Evolutionary conservation across 2,113 vertebrate genomes (phyloP).

Genomic region (Phalacrocorax carbo): DNA sequence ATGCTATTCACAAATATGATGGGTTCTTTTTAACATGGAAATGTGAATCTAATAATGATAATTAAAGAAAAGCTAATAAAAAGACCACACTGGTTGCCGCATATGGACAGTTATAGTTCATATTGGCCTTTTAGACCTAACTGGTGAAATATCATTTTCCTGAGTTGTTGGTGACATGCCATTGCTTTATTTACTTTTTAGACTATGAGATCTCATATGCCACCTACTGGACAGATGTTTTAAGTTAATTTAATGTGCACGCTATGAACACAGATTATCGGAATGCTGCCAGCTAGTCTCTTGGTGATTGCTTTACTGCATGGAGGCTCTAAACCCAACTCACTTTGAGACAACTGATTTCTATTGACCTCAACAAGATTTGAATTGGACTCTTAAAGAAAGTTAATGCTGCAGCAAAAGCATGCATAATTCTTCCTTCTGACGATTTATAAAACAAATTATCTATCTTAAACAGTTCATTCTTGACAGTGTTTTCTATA

Average conservation of each 20-base stretch:
- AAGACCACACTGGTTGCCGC: neutral
- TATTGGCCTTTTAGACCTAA: neutral
- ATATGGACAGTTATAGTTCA: neutral
- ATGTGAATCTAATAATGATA: neutral
- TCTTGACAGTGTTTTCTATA: neutral
- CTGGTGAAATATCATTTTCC: neutral
- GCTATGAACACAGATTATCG: neutral
- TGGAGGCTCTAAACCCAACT: neutral
- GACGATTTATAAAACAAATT: neutral
- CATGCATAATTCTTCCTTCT: neutral
- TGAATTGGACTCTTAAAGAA: neutral
- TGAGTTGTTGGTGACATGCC: neutral
- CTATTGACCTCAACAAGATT: neutral
- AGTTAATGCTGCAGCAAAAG: neutral
- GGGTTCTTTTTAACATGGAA: neutral
- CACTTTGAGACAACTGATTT: neutral
- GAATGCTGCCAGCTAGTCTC: neutral
- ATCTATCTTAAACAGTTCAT: neutral
- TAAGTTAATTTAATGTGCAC: neutral
- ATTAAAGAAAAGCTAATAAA: conserved; percentile 6
- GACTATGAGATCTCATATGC: neutral
- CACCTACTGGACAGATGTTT: conserved; percentile 16
- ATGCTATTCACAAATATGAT: neutral
- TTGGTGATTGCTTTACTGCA: neutral
- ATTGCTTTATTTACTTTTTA: neutral